phyloP scores from a whole-genome alignment of 2,113 vertebrate species.

The Entosphenus tridentatus region DNA sequence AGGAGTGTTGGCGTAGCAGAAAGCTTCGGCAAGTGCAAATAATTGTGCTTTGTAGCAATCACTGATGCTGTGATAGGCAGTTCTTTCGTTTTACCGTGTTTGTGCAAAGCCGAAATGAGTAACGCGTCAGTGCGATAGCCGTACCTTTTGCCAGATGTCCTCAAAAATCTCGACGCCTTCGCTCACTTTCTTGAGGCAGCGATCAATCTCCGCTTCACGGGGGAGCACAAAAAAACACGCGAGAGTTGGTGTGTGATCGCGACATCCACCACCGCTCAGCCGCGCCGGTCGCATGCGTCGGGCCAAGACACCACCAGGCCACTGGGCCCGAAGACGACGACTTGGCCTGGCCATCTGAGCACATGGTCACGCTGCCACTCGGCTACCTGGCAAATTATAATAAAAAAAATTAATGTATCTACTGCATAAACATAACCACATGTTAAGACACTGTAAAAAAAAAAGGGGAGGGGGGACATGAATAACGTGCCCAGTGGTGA shows the following conservation, averaged over 20 bases:
- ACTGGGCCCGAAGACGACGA: background rate
- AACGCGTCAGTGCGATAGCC: background rate
- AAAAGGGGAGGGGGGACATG: too few relatives aligned
- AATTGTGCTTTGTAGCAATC: too few relatives aligned
- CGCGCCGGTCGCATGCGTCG: background rate
- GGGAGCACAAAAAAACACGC: background rate
- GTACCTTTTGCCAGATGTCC: conserved; percentile 85
- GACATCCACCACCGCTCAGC: background rate
- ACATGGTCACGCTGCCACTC: background rate
- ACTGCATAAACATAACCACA: too few relatives aligned
- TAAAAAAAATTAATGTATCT: too few relatives aligned
- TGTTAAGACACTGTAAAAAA: too few relatives aligned
- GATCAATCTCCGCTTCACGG: conserved; percentile 67
- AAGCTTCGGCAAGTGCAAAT: too few relatives aligned
- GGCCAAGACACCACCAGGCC: background rate
- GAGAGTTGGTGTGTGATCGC: background rate
- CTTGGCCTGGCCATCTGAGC: background rate
- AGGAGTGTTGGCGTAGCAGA: too few relatives aligned
- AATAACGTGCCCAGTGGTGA: too few relatives aligned
- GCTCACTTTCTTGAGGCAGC: conserved; percentile 86
- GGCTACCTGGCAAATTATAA: background rate
- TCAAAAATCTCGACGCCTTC: conserved; percentile 85
- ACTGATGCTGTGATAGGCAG: too few relatives aligned
- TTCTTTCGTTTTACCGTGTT: too few relatives aligned
- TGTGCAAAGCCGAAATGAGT: too few relatives aligned